Conservation (phyloP, 2,797 vertebrate species). For the Phoebastria nigripes region DNA sequence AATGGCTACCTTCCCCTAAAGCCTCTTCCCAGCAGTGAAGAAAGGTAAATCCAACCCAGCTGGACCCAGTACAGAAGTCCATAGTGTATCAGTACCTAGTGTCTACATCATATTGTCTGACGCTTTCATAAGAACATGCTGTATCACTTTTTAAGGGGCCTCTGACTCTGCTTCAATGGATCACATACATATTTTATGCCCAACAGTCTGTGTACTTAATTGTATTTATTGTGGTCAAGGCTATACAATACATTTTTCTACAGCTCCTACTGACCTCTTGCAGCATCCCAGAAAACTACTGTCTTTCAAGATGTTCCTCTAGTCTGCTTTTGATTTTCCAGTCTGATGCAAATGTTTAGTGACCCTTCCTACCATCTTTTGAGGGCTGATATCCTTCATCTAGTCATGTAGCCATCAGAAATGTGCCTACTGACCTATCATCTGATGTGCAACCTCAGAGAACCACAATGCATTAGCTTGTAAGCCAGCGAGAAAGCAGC, state of each 20-base stretch:
- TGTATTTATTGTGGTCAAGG: background rate
- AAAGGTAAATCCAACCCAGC: background rate
- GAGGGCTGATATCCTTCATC: background rate
- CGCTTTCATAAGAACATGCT: background rate
- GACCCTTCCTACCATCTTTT: background rate
- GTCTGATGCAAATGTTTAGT: background rate
- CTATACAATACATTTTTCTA: background rate
- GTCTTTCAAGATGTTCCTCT: background rate
- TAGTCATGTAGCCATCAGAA: background rate
- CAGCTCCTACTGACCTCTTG: background rate
- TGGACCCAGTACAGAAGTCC: background rate
- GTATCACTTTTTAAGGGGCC: background rate
- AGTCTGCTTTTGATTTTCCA: background rate
- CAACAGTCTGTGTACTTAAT: background rate
- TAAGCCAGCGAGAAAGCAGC: background rate
- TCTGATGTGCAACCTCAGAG: background rate
- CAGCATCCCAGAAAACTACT: background rate
- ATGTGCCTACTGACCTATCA: background rate
- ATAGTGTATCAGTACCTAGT: accelerated
- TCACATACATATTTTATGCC: background rate
- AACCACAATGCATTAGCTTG: background rate
- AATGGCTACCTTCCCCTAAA: background rate
- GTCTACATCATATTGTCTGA: background rate
- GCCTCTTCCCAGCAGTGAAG: background rate
- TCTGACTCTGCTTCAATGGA: background rate